Evolutionary conservation across 2,113 vertebrate genomes (phyloP).

Genomic region (Conger conger): DNA sequence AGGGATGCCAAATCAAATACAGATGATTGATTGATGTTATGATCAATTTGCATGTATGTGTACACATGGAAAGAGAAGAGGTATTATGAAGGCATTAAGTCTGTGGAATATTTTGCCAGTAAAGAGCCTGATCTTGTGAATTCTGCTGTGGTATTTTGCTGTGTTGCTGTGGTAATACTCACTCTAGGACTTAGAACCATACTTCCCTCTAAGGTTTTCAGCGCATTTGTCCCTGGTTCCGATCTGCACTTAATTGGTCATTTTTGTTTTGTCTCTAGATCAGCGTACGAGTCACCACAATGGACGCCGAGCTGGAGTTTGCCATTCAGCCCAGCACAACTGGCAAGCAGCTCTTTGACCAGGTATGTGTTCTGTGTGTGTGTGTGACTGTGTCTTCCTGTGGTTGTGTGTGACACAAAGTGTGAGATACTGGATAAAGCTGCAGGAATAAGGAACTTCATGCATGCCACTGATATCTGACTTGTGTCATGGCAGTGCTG

Average conservation of each 20-base stretch:
- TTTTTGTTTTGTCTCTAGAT: conserved; percentile 69
- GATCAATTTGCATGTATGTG: too few species aligned
- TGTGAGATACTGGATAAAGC: too few species aligned
- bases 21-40: not conserved
- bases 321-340: conserved; percentile 96
- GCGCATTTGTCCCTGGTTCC: too few species aligned
- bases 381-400: not conserved
- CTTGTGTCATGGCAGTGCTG: not conserved
- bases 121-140: not conserved
- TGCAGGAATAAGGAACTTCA: not conserved
- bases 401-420: not conserved
- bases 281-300: conserved; percentile 92
- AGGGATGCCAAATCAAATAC: not conserved
- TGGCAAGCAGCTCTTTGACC: conserved; percentile 95
- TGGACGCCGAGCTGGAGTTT: conserved; percentile 98
- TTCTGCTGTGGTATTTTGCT: conserved; percentile 29
- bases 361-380: conserved; percentile 67
- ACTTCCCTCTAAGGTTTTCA: too few species aligned
- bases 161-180: too few species aligned
- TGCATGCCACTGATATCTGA: not conserved
- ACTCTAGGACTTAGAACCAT: too few species aligned
- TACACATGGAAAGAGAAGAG: too few species aligned
- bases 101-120: not conserved
- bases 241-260: conserved; percentile 41
- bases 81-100: too few species aligned